phyloP scores from a whole-genome alignment of 1,140 invertebrate species.

The Watersipora subatra region DNA sequence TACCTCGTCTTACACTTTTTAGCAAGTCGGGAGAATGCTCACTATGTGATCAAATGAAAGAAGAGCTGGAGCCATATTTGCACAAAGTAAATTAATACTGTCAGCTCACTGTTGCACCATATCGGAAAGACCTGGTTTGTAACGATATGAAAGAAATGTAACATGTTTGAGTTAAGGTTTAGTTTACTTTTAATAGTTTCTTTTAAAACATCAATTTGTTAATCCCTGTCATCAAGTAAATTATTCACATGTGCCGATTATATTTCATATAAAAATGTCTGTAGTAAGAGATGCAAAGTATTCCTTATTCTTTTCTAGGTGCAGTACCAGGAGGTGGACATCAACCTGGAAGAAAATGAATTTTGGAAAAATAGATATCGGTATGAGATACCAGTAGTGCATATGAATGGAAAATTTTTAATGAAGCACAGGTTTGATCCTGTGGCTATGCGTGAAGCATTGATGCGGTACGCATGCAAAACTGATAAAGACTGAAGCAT shows the following conservation, averaged over 20 bases:
- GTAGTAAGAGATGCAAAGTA: background rate
- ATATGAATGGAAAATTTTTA: slow-evolving; percentile 64
- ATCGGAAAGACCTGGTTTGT: background rate
- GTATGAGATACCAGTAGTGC: slow-evolving; percentile 72
- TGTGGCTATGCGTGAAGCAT: too few relatives aligned
- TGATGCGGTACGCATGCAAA: too few relatives aligned
- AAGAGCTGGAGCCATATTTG: slow-evolving; percentile 50
- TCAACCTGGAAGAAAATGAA: slow-evolving; percentile 56
- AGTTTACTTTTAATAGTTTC: background rate
- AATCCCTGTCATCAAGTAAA: background rate
- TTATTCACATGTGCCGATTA: background rate
- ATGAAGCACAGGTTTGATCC: slow-evolving; percentile 64
- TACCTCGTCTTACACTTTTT: slow-evolving; percentile 56
- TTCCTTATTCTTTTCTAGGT: slow-evolving; percentile 20
- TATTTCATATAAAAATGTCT: background rate
- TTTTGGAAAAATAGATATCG: slow-evolving; percentile 60
- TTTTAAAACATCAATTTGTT: background rate
- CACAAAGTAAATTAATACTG: slow-evolving; percentile 16
- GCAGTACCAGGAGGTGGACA: slow-evolving; percentile 56
- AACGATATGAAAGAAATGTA: background rate
- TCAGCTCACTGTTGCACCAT: background rate
- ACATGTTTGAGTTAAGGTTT: background rate
- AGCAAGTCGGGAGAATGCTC: slow-evolving; percentile 63
- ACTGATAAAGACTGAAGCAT: too few relatives aligned
- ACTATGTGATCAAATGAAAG: slow-evolving; percentile 64